phyloP scores from a whole-genome alignment of 2,797 vertebrate species.

The Eospalax fontanierii region DNA sequence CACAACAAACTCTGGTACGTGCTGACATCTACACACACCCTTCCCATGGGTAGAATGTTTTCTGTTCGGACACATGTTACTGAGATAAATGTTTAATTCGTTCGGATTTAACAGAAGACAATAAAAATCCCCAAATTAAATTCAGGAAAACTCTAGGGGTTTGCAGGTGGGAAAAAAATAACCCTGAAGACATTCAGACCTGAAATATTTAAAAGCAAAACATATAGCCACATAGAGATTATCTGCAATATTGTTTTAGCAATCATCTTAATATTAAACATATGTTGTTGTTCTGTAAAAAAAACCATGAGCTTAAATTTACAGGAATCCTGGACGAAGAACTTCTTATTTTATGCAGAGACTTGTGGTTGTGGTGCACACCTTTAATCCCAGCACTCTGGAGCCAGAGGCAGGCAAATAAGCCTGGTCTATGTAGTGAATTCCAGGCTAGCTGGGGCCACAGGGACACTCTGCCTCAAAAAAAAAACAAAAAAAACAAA shows the following conservation, averaged over 20 bases:
- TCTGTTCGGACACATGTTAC: not conserved
- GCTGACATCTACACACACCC: not conserved
- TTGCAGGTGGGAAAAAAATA: slow-evolving; percentile 40
- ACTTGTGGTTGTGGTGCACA: not conserved
- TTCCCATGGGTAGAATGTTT: not conserved
- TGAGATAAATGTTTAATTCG: fast-evolving
- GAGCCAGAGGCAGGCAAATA: no score
- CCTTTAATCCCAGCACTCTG: no score
- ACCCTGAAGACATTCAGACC: not conserved
- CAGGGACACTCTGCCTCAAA: not conserved
- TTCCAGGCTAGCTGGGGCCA: no score
- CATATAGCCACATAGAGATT: not conserved
- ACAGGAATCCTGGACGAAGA: not conserved
- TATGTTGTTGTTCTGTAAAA: not conserved
- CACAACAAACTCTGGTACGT: not conserved
- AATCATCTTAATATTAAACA: not conserved
- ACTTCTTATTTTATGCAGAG: not conserved
- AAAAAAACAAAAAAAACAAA: not conserved
- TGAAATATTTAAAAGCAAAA: not conserved
- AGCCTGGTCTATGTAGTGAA: no score
- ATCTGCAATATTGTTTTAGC: not conserved
- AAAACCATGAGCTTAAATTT: not conserved
- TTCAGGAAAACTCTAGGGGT: not conserved
- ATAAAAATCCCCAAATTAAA: not conserved
- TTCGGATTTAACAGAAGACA: not conserved